Evolutionary conservation across 2,797 vertebrate species (phyloP).

Genomic region (Eospalax fontanierii): DNA sequence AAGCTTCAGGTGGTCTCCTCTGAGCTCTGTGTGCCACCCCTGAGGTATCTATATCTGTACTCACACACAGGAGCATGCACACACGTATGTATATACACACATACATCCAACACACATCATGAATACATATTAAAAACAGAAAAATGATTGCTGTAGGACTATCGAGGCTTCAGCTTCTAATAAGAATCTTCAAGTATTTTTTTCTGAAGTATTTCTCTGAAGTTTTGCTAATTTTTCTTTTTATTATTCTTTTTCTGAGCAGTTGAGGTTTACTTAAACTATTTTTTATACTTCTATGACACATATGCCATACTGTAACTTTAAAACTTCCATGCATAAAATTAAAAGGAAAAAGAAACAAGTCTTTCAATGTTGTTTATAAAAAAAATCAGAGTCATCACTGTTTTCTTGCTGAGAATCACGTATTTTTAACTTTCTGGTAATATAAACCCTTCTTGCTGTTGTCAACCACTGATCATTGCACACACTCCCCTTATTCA

Average conservation of each 20-base stretch:
- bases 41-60: too few species aligned
- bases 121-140: neutral
- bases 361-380: neutral
- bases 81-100: neutral
- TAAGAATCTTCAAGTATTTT: slow-evolving; percentile 2
- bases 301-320: neutral
- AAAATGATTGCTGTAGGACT: neutral
- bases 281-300: neutral
- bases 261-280: neutral
- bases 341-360: neutral
- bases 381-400: neutral
- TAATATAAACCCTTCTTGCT: neutral
- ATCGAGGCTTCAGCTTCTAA: neutral
- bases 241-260: neutral
- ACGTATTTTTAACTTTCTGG: neutral
- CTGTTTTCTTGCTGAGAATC: neutral
- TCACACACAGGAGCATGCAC: too few species aligned
- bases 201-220: slow-evolving; percentile 15
- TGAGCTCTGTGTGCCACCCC: neutral
- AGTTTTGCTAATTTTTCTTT: neutral
- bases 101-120: too few species aligned
- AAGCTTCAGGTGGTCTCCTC: neutral
- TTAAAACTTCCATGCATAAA: neutral
- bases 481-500: neutral
- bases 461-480: neutral